Evolutionary conservation across 2,888 invertebrate genomes (phyloP).

Genomic region (Rhagonycha lutea): DNA sequence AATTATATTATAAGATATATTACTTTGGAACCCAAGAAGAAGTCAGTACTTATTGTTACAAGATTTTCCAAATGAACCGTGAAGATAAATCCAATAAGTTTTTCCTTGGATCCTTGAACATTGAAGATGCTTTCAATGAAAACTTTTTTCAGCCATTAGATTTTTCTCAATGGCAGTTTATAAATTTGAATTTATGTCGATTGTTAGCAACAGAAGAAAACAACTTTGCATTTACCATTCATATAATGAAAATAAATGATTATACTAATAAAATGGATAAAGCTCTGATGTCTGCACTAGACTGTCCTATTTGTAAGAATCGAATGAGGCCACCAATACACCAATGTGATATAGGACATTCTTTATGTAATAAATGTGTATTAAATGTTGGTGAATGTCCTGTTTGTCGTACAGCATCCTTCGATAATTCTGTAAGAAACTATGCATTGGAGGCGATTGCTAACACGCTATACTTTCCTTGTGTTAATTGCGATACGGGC

Average conservation of each 20-base stretch:
- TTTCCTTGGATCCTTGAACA: neutral
- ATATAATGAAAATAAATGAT: neutral
- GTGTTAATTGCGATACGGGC: neutral
- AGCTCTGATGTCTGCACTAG: neutral
- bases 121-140: neutral
- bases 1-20: neutral
- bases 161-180: neutral
- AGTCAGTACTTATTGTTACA: neutral
- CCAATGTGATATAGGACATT: neutral
- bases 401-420: neutral
- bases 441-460: neutral
- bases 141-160: neutral
- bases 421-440: neutral
- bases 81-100: neutral
- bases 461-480: neutral
- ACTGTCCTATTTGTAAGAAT: neutral
- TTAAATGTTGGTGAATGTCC: neutral
- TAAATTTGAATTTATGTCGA: neutral
- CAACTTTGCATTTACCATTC: neutral
- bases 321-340: neutral
- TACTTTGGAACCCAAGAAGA: neutral
- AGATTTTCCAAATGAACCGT: neutral
- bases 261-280: neutral
- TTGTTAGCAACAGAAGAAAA: neutral
- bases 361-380: neutral